phyloP scores from a whole-genome alignment of 2,888 invertebrate species.

The Spisula solida region DNA sequence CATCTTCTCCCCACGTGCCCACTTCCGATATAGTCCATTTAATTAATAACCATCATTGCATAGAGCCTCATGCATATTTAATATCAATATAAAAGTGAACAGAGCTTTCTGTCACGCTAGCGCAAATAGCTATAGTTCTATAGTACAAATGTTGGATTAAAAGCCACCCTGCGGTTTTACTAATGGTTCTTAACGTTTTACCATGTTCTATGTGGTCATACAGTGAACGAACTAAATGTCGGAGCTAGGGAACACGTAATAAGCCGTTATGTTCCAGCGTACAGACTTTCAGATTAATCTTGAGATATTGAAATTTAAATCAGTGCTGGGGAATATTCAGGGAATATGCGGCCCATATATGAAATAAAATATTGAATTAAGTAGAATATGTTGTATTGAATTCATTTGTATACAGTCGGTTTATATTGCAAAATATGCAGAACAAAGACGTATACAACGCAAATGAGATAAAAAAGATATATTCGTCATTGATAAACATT shows the following conservation, averaged over 20 bases:
- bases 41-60: neutral
- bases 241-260: neutral
- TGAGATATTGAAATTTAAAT: neutral
- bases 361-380: neutral
- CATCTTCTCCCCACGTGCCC: neutral
- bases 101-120: neutral
- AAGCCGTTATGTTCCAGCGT: neutral
- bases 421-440: too few species aligned
- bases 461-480: too few species aligned
- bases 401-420: neutral
- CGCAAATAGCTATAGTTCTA: neutral
- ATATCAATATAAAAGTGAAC: neutral
- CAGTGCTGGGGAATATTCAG: neutral
- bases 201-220: neutral
- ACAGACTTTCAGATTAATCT: neutral
- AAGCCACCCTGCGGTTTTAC: neutral
- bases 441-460: too few species aligned
- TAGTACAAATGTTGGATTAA: neutral
- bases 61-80: slow-evolving; percentile 10
- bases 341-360: neutral
- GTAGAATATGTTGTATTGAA: neutral
- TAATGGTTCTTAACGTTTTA: neutral
- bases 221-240: neutral
- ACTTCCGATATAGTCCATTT: slow-evolving; percentile 15
- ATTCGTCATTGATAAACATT: too few species aligned